Base-by-base conservation (phyloP, 2,888 invertebrate genomes). In the Archaeoteleia sp. region DNA sequence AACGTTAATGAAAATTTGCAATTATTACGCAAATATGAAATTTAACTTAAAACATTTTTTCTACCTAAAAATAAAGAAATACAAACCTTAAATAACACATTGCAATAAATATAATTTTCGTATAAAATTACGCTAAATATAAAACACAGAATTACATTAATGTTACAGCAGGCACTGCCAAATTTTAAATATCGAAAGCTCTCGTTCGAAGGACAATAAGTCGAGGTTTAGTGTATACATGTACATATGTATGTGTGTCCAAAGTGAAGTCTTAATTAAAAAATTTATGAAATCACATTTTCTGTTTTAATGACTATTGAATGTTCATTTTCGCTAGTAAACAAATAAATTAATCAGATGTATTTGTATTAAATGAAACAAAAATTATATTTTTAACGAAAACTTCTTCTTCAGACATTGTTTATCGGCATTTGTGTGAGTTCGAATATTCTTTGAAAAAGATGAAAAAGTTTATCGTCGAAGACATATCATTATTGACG, bases 401-500 rank as follows among this genome's bases (percentile, higher is more conserved):
- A 25, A 54, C 34, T 48, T 42, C 5, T 17, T 42, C 27, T 49
- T 49, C 49, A 49, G 58, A 49, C 58, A 58, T 49, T 8, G 10
- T 40, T 29, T 29, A 34, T 49, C 42, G 58, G 49, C 58, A 15
- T 49, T 48, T 17, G 27, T 39, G 30, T 57, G 34, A 57, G 32
- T 57, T 57, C 35, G 48, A 57, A 57, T 48, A 34, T 2, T 48
- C n/a, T 57, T 27, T 40, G 57, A 58, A 58, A 37, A 58, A 58
- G 32, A 27, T 39, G 42, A 25, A 42, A 49, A 58, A 15, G 1
- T 14, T 13, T 45, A n/a, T 32, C 27, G 17, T 9, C n/a, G 30
- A 45, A 45, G 32, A 57, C 43, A 35, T 37, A 12, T 37, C 45
- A 20, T 39, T 57, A 32, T 15, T 40, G 39, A 20, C 39, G 30